Conservation (phyloP, 2,113 vertebrate genomes). For the Aphyosemion australe region DNA sequence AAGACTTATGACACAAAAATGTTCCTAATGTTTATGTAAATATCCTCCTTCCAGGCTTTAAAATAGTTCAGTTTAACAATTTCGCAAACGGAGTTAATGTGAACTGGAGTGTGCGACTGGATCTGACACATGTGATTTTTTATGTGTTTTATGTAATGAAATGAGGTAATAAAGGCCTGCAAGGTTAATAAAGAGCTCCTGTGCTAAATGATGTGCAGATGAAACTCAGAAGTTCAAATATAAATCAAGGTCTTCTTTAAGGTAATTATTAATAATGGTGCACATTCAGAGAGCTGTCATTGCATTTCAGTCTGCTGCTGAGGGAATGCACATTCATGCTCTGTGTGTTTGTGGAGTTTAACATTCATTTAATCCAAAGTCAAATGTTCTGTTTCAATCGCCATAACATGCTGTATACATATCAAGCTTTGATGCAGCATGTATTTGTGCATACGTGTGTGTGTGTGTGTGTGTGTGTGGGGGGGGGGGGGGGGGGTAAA, state of each 20-base stretch:
- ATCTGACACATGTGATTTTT: neutral
- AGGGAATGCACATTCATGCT: constrained; percentile 1
- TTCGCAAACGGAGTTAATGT: constrained; percentile 12
- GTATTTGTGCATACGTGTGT: neutral
- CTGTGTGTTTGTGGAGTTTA: neutral
- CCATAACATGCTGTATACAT: constrained; percentile 2
- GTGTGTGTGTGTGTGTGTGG: neutral
- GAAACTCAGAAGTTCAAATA: constrained; percentile 3
- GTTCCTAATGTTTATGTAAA: constrained; percentile 33
- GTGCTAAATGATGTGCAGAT: constrained; percentile 22
- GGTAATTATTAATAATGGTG: constrained; percentile 38
- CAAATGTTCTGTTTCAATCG: constrained; percentile 18
- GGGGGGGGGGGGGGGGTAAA: neutral
- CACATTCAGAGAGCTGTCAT: neutral
- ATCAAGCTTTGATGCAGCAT: constrained; percentile 2
- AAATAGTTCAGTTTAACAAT: constrained; percentile 8
- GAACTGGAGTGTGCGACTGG: neutral
- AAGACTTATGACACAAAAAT: constrained; percentile 42
- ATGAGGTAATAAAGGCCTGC: neutral
- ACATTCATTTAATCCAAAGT: constrained; percentile 19
- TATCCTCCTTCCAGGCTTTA: constrained; percentile 28
- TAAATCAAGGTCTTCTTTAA: constrained; percentile 33
- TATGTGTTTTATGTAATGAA: constrained; percentile 14
- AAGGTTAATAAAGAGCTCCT: constrained; percentile 5
- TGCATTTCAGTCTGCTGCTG: constrained; percentile 10